phyloP scores from a whole-genome alignment of 2,113 vertebrate genomes.

The Lanius ludovicianus region DNA sequence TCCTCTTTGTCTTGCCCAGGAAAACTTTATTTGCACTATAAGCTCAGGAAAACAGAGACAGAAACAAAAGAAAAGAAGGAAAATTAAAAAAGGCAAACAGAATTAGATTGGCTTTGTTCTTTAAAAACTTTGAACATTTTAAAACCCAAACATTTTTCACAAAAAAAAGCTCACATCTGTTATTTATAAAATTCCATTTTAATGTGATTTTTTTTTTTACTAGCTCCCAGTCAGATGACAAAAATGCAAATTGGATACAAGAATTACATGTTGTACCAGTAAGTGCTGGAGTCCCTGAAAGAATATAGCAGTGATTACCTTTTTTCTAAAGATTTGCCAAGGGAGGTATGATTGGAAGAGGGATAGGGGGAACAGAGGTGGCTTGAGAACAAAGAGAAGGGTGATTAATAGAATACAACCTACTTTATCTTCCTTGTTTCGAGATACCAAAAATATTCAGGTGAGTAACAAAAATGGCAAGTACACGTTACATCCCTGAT shows the following conservation, averaged over 20 bases:
- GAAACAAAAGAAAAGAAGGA: not conserved
- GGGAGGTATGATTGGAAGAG: conserved; percentile 26
- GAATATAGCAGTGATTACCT: not conserved
- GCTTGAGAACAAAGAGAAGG: conserved; percentile 49
- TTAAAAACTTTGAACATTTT: not conserved
- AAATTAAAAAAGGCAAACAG: not conserved
- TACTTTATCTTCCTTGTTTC: conserved; percentile 38
- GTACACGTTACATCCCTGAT: not conserved
- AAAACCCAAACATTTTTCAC: not conserved
- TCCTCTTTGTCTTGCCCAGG: not conserved
- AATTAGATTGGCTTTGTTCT: not conserved
- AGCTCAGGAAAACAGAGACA: not conserved
- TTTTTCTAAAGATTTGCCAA: conserved; percentile 27
- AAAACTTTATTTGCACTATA: not conserved
- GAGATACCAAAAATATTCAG: conserved; percentile 60
- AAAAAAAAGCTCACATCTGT: conserved; percentile 17
- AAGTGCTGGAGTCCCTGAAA: conserved; percentile 43
- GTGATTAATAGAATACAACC: conserved; percentile 39
- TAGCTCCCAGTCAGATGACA: not conserved
- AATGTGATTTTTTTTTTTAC: not conserved
- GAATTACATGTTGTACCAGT: conserved; percentile 45
- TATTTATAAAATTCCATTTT: conserved; percentile 51
- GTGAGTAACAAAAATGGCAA: conserved; percentile 44
- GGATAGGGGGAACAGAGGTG: conserved; percentile 14
- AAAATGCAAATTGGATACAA: not conserved